phyloP scores from a whole-genome alignment of 2,888 invertebrate species.

The Agapostemon virescens region DNA sequence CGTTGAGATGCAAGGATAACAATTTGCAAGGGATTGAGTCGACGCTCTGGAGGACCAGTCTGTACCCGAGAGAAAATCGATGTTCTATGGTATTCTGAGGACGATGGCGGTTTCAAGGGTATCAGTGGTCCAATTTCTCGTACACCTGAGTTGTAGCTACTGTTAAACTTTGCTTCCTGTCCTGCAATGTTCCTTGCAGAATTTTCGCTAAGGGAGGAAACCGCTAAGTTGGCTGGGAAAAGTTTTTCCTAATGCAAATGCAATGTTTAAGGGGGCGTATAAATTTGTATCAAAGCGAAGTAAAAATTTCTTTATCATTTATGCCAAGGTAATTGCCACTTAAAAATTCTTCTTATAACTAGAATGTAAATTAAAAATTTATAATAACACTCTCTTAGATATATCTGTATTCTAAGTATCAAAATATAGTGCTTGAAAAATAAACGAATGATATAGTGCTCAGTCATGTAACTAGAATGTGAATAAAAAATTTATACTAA shows the following conservation, averaged over 20 bases:
- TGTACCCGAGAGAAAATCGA: constrained; percentile 52
- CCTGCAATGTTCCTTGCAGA: background rate
- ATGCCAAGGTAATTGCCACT: background rate
- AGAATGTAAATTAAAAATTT: background rate
- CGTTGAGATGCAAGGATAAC: constrained; percentile 57
- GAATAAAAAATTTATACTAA: background rate
- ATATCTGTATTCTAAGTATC: background rate
- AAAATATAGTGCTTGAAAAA: too few species aligned
- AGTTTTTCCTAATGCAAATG: background rate
- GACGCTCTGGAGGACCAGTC: constrained; percentile 32
- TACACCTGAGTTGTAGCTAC: constrained; percentile 2
- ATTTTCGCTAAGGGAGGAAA: background rate
- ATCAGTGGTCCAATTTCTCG: constrained; percentile 14
- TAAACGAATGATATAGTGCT: too few species aligned
- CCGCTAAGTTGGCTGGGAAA: background rate
- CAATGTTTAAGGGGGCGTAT: background rate
- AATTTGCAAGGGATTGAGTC: constrained; percentile 59
- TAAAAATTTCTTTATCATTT: background rate
- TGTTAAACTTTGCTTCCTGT: background rate
- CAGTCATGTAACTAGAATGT: too few species aligned
- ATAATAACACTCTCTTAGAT: background rate
- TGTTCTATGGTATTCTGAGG: constrained; percentile 33
- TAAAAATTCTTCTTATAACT: background rate
- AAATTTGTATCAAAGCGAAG: background rate
- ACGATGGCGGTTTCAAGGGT: constrained; percentile 32